Evolutionary conservation across 2,888 invertebrate species (phyloP).

Genomic region (Thereva nobilitata): DNA sequence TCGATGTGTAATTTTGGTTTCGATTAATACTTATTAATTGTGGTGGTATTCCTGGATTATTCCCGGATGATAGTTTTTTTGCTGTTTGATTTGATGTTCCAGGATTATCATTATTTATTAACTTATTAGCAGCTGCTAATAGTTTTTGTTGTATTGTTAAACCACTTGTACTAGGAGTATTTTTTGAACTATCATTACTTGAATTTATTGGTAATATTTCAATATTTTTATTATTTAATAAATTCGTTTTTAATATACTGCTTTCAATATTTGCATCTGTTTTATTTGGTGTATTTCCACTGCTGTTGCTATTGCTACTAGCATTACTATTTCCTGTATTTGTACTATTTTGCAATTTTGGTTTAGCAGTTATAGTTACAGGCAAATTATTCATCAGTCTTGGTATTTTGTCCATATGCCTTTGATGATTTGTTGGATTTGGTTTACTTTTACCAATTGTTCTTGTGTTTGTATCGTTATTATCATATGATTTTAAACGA

Average conservation of each 20-base stretch:
- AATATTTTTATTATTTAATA: constrained; percentile 48
- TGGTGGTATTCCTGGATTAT: constrained; percentile 38
- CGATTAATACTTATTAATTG: constrained; percentile 43
- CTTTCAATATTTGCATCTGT: constrained; percentile 47
- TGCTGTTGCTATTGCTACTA: constrained; percentile 25
- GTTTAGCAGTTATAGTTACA: constrained; percentile 55
- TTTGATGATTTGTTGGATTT: neutral
- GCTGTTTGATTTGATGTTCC: constrained; percentile 32
- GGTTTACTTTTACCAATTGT: neutral
- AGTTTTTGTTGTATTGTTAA: constrained; percentile 54
- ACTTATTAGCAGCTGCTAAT: constrained; percentile 52
- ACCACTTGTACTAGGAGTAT: constrained; percentile 13
- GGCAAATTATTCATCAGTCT: constrained; percentile 43
- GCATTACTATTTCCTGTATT: constrained; percentile 34
- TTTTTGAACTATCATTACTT: neutral
- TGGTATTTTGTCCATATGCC: neutral
- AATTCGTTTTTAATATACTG: constrained; percentile 55
- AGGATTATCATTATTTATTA: constrained; percentile 41
- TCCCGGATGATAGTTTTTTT: constrained; percentile 1
- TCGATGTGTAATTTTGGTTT: constrained; percentile 7
- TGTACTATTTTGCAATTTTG: constrained; percentile 41
- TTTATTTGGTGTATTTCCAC: neutral
- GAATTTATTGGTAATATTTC: constrained; percentile 52
- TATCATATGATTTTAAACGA: constrained; percentile 76
- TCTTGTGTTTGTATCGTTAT: constrained; percentile 46